Evolutionary conservation across 2,113 vertebrate species (phyloP).

Genomic region (Mormyrus iriodes): DNA sequence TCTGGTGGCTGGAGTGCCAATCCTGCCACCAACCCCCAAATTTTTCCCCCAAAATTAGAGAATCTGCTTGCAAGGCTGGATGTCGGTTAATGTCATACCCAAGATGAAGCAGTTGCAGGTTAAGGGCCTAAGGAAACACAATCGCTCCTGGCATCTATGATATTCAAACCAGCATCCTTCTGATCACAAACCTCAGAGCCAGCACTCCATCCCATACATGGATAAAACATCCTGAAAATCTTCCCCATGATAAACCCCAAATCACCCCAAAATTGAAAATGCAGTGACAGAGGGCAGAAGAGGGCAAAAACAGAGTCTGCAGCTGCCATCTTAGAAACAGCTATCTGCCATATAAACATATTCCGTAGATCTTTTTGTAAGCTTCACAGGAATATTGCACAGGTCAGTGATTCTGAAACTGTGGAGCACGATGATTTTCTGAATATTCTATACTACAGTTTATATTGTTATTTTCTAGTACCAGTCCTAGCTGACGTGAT

Average conservation of each 20-base stretch:
- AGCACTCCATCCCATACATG: no score
- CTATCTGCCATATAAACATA: neutral
- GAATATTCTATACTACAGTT: neutral
- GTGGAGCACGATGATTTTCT: neutral
- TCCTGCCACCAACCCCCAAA: no score
- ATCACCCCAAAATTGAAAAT: neutral
- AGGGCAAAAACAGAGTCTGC: neutral
- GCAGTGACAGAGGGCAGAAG: neutral
- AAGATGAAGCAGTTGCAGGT: no score
- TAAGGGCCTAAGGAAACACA: no score
- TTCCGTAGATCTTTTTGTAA: neutral
- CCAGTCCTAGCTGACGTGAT: neutral
- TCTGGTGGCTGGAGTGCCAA: no score
- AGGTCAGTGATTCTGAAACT: neutral
- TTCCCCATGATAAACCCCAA: neutral
- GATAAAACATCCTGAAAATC: neutral
- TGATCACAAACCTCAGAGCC: no score
- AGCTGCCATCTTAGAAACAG: neutral
- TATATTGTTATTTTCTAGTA: neutral
- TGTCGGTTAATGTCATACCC: no score
- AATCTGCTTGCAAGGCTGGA: no score
- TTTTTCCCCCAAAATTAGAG: no score
- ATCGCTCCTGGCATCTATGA: no score
- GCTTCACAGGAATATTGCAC: neutral
- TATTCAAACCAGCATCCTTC: no score